Conservation (phyloP, 2,888 invertebrate genomes). For the Stenichneumon culpator region DNA sequence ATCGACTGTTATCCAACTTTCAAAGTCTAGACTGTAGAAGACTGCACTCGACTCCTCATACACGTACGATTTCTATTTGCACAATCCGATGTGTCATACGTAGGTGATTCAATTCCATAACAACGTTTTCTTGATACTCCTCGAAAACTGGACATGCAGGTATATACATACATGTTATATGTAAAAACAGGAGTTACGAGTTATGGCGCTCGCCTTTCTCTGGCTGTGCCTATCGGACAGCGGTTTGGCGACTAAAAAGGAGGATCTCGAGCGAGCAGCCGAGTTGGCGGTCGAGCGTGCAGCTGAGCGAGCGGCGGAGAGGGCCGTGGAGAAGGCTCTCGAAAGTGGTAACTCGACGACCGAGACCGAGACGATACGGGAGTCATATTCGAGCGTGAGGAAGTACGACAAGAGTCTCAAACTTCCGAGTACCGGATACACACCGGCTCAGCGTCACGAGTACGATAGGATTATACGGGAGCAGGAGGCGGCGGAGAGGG, state of each 20-base stretch:
- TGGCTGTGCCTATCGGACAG: slow-evolving; percentile 68
- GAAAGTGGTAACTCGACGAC: slow-evolving; percentile 80
- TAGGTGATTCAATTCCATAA: slow-evolving; percentile 25
- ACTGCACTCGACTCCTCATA: neutral
- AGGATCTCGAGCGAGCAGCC: slow-evolving; percentile 81
- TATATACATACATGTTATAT: slow-evolving; percentile 31
- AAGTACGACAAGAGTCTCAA: slow-evolving; percentile 71
- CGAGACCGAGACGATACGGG: slow-evolving; percentile 78
- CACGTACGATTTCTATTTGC: slow-evolving; percentile 22
- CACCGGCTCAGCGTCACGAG: slow-evolving; percentile 66
- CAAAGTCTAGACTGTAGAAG: neutral
- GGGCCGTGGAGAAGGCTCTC: slow-evolving; percentile 81
- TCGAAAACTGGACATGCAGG: neutral
- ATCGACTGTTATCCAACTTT: neutral
- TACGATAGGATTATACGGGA: slow-evolving; percentile 66
- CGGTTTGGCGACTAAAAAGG: slow-evolving; percentile 64
- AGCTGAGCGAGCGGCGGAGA: slow-evolving; percentile 82
- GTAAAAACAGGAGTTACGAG: slow-evolving; percentile 60
- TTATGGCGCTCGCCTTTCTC: slow-evolving; percentile 69
- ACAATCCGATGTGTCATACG: slow-evolving; percentile 16
- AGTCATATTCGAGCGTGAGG: slow-evolving; percentile 78
- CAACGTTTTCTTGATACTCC: slow-evolving; percentile 21
- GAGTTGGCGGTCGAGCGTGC: slow-evolving; percentile 82
- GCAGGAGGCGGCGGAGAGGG: slow-evolving; percentile 68
- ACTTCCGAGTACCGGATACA: slow-evolving; percentile 68